Base-by-base conservation (phyloP, 2,888 invertebrate genomes). In the Steinernema carpocapsae region DNA sequence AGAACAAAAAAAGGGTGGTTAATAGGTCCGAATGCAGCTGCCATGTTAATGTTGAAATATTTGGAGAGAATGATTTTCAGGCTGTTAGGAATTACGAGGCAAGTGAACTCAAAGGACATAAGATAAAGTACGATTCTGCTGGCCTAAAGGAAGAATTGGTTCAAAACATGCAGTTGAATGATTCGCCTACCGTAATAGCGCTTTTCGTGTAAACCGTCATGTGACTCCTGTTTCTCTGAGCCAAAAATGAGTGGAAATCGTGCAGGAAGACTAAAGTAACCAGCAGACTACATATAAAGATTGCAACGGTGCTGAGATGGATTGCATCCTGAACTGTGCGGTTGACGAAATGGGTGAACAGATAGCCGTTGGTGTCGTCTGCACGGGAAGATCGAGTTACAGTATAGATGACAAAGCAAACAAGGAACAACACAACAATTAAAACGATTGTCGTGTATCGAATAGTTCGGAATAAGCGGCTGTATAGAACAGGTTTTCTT, bases 1-100 rank as follows among this genome's bases (percentile, higher is more conserved):
- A 64, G 29, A 2, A 64, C 64, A 32, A 26, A 64, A 32, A 64
- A 32, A 1, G 64, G 64, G 32, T 64, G 64, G 14, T 29, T 64
- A 12, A 64, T 17, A 1, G 64, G 64, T 1, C 64, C 64, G 17
- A 64, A 64, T n/a, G n/a, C n/a, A n/a, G 12, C 14, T 17, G 29
- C 64, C 29, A 64, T 29, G 6, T 22, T 4, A 22, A 56, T 56
- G 32, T 64, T 32, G 64, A 64, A 29, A 32, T 17, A 32, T 10
- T 17, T 14, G 3, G 17, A 17, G 1, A 64, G 64, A 4, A 64
- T 17, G 17, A 64, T 17, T 64, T 64, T 32, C 32, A 37, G 19
- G 4, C 7, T 26, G 64, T 32, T 64, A 12, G 64, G 64, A 10
- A 64, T 29, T 6, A 64, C 37, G 2, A 64, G 3, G 19, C 29